These are phyloP conservation scores for Prunella himalayana DNA, from an alignment of 2,113 vertebrate genomes.

Conservation along the genomic window DNA sequence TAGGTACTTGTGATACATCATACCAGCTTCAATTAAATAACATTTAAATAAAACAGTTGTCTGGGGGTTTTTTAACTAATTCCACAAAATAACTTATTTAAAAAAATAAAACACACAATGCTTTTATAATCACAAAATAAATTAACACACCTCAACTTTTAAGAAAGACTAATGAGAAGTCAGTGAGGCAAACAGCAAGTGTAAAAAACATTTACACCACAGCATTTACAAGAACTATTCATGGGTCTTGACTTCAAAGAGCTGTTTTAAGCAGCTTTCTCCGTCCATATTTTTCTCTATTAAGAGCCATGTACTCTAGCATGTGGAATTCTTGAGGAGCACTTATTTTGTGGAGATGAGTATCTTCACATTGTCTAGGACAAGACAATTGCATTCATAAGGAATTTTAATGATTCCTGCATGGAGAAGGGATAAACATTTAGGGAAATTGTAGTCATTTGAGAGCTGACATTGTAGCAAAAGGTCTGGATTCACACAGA, in stretches of 20 bases:
- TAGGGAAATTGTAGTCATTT: neutral
- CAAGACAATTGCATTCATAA: neutral
- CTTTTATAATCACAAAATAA: neutral
- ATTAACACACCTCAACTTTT: neutral
- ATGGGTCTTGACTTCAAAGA: neutral
- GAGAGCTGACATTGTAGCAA: neutral
- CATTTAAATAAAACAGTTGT: neutral
- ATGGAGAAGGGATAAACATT: neutral
- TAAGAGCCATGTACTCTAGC: neutral
- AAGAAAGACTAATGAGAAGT: neutral
- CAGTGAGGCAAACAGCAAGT: neutral
- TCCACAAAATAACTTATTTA: neutral
- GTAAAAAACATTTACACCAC: neutral
- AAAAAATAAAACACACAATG: neutral
- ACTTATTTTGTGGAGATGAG: neutral
- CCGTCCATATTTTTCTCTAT: neutral
- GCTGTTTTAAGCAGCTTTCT: neutral
- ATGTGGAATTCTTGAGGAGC: neutral
- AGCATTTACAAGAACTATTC: neutral
- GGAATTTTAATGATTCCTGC: neutral
- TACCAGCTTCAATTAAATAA: neutral
- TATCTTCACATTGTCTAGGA: neutral
- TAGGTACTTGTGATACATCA: neutral
- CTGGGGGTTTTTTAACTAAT: neutral
- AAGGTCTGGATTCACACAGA: neutral